Evolutionary conservation across 1,140 invertebrate genomes (phyloP).

Genomic region (Drosophila orena): DNA sequence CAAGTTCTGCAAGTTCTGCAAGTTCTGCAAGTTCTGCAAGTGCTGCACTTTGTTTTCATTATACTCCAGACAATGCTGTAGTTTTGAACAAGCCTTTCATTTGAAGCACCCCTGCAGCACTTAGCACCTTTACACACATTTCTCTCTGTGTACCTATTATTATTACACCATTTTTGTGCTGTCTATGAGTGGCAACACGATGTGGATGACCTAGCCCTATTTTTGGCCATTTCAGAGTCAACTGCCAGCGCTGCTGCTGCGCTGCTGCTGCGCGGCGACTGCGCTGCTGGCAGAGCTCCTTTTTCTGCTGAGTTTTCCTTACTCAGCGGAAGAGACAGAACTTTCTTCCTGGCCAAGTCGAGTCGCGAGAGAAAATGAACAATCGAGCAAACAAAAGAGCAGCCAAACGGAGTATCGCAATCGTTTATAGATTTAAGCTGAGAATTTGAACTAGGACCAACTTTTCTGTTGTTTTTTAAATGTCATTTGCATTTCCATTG

Average conservation of each 20-base stretch:
- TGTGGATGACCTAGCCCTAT: constrained; percentile 79
- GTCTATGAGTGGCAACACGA: constrained; percentile 1
- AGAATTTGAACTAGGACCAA: no score
- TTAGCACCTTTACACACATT: no score
- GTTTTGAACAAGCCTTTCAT: no score
- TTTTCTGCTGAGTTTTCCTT: constrained; percentile 11
- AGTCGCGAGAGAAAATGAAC: not conserved
- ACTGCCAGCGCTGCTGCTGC: constrained; percentile 30
- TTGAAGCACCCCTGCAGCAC: no score
- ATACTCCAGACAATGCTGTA: no score
- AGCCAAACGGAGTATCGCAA: not conserved
- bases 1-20: no score
- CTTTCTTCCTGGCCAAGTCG: not conserved
- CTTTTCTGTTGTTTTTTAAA: no score
- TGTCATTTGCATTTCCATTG: not conserved
- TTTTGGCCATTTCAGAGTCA: constrained; percentile 60
- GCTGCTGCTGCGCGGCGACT: constrained; percentile 17
- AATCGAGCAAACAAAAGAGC: not conserved
- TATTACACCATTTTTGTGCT: no score
- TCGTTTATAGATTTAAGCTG: no score
- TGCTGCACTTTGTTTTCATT: no score
- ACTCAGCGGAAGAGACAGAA: not conserved
- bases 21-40: no score
- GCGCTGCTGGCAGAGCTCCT: constrained; percentile 38
- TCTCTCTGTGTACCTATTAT: constrained; percentile 8